Conservation (phyloP, 2,113 vertebrate species). For the Platanista minor region DNA sequence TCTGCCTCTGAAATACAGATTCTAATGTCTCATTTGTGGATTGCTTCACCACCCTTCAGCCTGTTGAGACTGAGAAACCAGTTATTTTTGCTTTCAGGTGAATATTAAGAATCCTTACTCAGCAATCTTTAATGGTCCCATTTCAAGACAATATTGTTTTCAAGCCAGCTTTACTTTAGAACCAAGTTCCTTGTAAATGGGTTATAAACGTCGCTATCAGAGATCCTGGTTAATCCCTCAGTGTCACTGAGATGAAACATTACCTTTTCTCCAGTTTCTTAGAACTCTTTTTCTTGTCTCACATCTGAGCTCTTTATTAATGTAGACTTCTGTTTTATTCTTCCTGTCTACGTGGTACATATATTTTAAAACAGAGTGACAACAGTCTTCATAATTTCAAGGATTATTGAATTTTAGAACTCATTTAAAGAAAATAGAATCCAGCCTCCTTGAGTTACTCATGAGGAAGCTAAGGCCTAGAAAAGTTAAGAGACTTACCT, state of each 20-base stretch:
- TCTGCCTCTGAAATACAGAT: not conserved
- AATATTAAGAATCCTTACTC: not conserved
- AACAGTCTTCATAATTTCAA: not conserved
- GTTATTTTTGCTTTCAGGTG: not conserved
- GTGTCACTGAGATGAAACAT: not conserved
- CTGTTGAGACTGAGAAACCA: not conserved
- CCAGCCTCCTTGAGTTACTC: not conserved
- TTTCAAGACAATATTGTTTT: not conserved
- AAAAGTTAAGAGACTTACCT: not conserved
- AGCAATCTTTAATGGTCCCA: not conserved
- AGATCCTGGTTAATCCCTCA: not conserved
- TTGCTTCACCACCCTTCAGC: not conserved
- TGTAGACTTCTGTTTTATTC: not conserved
- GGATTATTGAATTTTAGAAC: not conserved
- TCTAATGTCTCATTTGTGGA: not conserved
- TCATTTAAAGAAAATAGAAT: not conserved
- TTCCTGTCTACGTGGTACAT: not conserved
- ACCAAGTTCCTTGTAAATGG: not conserved
- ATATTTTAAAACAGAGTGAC: not conserved
- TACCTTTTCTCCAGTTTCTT: not conserved
- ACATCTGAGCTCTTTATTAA: not conserved
- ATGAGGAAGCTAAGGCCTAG: not conserved
- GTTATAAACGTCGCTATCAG: not conserved
- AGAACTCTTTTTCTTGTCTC: not conserved
- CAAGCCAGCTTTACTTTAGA: not conserved